Conservation (phyloP, 2,113 vertebrate species). For the Prinia subflava region DNA sequence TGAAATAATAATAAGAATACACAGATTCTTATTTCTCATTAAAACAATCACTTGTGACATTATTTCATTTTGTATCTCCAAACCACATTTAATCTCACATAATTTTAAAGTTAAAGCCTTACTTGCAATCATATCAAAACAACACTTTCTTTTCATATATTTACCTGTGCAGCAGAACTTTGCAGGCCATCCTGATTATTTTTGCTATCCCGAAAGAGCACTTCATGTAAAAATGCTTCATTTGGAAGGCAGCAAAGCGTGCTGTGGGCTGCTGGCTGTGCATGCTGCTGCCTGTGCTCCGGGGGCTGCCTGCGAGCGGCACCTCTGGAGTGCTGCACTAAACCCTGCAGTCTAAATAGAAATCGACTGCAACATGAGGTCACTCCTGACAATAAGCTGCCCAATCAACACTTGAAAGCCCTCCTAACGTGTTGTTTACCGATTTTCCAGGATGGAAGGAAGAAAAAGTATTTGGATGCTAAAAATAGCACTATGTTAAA, state of each 20-base stretch:
- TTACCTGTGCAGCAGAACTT: slow-evolving; percentile 89
- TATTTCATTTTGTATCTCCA: neutral
- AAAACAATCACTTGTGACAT: neutral
- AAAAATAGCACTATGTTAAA: neutral
- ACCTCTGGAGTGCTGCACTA: slow-evolving; percentile 83
- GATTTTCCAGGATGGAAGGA: neutral
- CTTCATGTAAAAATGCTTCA: slow-evolving; percentile 75
- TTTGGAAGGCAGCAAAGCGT: slow-evolving; percentile 16
- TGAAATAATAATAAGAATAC: too few species aligned
- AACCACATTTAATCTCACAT: neutral
- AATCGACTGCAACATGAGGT: slow-evolving; percentile 72
- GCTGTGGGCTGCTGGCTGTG: slow-evolving; percentile 55
- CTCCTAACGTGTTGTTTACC: neutral
- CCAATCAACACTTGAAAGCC: slow-evolving; percentile 66
- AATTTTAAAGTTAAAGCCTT: neutral
- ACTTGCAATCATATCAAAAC: neutral
- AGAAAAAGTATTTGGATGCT: neutral
- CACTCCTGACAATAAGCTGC: slow-evolving; percentile 68
- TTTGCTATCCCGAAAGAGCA: slow-evolving; percentile 78
- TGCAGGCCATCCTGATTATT: slow-evolving; percentile 82
- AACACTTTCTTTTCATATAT: neutral
- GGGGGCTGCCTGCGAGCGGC: slow-evolving; percentile 50
- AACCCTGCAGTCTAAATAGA: slow-evolving; percentile 75
- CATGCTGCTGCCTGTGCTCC: slow-evolving; percentile 72
- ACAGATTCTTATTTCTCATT: neutral